Base-by-base conservation (phyloP, 2,113 vertebrate genomes). In the Lophotis ruficrista region DNA sequence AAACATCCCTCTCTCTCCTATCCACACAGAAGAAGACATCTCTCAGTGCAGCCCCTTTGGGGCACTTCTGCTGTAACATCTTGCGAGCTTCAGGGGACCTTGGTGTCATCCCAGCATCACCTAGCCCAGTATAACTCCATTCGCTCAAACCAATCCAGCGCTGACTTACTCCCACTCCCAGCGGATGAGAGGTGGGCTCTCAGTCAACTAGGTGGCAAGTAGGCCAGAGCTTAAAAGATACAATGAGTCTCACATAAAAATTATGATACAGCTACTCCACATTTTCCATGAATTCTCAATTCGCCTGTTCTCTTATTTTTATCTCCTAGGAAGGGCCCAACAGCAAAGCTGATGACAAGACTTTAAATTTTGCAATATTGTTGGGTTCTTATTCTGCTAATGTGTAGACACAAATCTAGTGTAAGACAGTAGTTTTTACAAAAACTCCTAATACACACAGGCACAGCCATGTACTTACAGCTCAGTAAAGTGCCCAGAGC, bases 41-140 rank as follows among this genome's bases (percentile, higher is more conserved):
- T 56, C 16, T 58, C 56, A 25, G 22, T 19, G 23, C 35, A 68
- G 35, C 5, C 33, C 58, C 31, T 35, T 51, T 71, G 56, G 38
- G 48, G 1, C 22, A 51, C 38, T 87, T 71, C 56, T 94, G 25
- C 28, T 58, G 14, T 38, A 45, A 28, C 4, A 15, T 22, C 1
- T 0, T 25, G 5, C 0, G 0, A 71, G 56, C 4, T 58, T 10
- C 8, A 24, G 31, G 30, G 57, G 35, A 20, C 21, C 18, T n/a
- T n/a, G 5, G 38, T 69, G 57, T 11, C 58, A 35, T 45, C 16
- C 14, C 21, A 43, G 1, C 4, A 2, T 22, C 31, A 64, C 8
- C 28, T 48, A 83, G 53, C 25, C 35, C 0, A 22, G 27, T 3
- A 3, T 27, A 31, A 54, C 9, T 87, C n/a, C 71, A 21, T 31